phyloP scores from a whole-genome alignment of 1,140 invertebrate species.

The Berghia stephanieae region DNA sequence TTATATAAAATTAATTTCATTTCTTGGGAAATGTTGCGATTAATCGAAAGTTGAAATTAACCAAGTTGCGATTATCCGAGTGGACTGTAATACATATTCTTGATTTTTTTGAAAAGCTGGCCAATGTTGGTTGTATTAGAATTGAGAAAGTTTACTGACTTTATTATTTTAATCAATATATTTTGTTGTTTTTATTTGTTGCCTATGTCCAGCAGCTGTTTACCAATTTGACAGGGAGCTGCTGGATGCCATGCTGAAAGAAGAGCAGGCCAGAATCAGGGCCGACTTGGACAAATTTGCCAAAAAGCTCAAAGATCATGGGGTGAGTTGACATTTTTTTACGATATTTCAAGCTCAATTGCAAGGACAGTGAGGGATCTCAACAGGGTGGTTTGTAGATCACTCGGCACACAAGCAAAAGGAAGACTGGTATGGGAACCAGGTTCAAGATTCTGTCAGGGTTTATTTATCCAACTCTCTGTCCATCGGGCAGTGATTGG shows the following conservation, averaged over 20 bases:
- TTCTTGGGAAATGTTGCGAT: too few species aligned
- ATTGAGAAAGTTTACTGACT: too few species aligned
- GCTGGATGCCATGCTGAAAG: constrained; percentile 38
- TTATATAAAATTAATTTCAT: too few species aligned
- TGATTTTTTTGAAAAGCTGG: neutral
- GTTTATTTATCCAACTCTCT: too few species aligned
- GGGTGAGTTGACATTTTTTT: constrained; percentile 29
- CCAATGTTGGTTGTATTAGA: neutral
- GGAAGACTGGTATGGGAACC: neutral
- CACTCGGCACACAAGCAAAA: neutral
- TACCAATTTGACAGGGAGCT: constrained; percentile 43
- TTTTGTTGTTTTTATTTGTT: neutral
- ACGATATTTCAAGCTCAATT: too few species aligned
- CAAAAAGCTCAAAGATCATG: constrained; percentile 37
- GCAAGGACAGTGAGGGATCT: too few species aligned
- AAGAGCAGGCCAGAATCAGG: constrained; percentile 38
- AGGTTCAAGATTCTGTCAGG: neutral
- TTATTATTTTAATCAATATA: neutral
- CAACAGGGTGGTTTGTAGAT: too few species aligned
- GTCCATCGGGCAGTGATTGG: too few species aligned
- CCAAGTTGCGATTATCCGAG: too few species aligned
- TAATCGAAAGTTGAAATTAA: too few species aligned
- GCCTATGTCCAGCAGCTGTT: constrained; percentile 32
- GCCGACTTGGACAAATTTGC: constrained; percentile 41
- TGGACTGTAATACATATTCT: neutral